Percentiles rank a stretch among this genome's conserved stretches.
Conservation (phyloP, 1,140 invertebrate species). For the Triops cancriformis region DNA sequence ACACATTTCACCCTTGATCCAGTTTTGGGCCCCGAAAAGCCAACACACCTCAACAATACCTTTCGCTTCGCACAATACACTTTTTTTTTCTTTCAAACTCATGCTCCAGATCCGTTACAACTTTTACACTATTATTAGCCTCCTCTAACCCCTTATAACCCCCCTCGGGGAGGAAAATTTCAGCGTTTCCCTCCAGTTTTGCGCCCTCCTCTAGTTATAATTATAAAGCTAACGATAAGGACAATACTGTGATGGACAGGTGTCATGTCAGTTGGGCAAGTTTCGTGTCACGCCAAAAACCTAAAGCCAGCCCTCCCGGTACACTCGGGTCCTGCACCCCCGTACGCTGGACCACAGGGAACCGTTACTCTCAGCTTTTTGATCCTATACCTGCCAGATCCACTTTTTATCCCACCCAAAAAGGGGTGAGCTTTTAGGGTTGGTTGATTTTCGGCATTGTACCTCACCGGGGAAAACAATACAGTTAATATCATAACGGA, state of each 20-base stretch:
- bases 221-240: background rate
- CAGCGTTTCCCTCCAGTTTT: background rate
- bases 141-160: slow-evolving; percentile 2
- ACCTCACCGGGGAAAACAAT: background rate
- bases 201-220: background rate
- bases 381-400: background rate
- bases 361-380: slow-evolving; percentile 1
- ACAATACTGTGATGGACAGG: slow-evolving; percentile 1
- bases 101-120: slow-evolving; percentile 9
- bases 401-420: background rate
- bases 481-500: slow-evolving; percentile 5
- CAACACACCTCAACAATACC: slow-evolving; percentile 13
- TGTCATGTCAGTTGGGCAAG: background rate
- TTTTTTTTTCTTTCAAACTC: background rate
- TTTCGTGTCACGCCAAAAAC: background rate
- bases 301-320: background rate
- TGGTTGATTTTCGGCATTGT: background rate
- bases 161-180: background rate
- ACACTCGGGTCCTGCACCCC: no score
- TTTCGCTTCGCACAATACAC: background rate
- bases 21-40: background rate
- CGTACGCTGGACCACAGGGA: background rate
- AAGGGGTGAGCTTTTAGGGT: background rate
- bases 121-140: slow-evolving; percentile 4
- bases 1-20: background rate